Conservation (phyloP, 2,113 vertebrate species). For the Xerus inauris region DNA sequence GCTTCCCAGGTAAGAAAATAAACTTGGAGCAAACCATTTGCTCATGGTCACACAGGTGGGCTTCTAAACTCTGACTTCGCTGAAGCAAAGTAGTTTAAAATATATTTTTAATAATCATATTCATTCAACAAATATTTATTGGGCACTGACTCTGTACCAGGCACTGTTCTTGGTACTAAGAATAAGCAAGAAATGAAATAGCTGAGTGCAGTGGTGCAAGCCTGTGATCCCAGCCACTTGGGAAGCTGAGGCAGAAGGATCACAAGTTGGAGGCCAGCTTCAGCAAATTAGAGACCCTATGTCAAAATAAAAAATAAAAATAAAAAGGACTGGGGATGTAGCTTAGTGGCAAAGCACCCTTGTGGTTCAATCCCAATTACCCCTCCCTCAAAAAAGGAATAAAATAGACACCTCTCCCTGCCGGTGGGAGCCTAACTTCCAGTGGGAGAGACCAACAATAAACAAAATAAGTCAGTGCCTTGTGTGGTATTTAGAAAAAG, state of each 20-base stretch:
- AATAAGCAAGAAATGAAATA: neutral
- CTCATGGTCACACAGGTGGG: neutral
- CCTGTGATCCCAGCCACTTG: neutral
- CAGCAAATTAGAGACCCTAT: neutral
- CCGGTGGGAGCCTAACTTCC: fast-evolving
- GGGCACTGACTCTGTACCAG: neutral
- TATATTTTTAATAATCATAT: neutral
- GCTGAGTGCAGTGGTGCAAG: too few species aligned
- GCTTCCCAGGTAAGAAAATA: neutral
- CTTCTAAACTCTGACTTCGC: fast-evolving
- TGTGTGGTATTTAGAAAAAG: too few species aligned
- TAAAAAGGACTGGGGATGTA: neutral
- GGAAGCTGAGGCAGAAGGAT: neutral
- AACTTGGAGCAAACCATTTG: neutral
- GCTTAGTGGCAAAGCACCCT: neutral
- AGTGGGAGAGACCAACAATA: neutral
- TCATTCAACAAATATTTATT: neutral
- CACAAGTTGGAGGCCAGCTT: neutral
- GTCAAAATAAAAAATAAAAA: neutral
- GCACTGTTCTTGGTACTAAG: neutral
- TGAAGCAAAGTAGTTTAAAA: neutral
- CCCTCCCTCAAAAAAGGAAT: neutral
- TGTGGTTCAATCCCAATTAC: neutral
- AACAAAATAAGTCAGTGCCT: neutral
- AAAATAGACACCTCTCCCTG: neutral